These are phyloP conservation scores for Trogon melanurus DNA, from an alignment of 2,113 vertebrate genomes.

Conservation along the genomic window DNA sequence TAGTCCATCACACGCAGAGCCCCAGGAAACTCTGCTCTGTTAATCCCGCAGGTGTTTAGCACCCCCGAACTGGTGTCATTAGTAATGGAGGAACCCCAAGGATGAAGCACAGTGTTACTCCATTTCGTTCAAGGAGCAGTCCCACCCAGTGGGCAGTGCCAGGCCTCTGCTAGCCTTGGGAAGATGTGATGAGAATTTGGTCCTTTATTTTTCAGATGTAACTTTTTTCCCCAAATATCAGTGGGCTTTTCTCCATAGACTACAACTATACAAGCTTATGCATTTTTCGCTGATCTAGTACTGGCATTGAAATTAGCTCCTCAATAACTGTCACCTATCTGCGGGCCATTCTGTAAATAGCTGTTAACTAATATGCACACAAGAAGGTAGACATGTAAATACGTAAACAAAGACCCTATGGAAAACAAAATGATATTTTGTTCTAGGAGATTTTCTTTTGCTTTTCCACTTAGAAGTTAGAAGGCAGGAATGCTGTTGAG, in stretches of 20 bases:
- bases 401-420: background rate
- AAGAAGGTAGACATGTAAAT: background rate
- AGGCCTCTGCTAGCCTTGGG: background rate
- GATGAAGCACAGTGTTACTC: background rate
- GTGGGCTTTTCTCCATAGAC: background rate
- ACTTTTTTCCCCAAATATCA: background rate
- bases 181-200: background rate
- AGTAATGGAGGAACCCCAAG: background rate
- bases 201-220: background rate
- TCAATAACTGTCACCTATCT: background rate
- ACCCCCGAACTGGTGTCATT: too few species aligned
- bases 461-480: background rate
- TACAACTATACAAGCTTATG: background rate
- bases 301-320: background rate
- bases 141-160: background rate
- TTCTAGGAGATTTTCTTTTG: background rate
- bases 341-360: background rate
- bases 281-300: background rate
- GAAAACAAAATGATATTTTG: background rate
- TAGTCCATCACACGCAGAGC: rapidly evolving
- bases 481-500: background rate
- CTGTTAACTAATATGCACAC: background rate
- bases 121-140: background rate
- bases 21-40: background rate
- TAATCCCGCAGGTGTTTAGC: background rate